Conservation (phyloP, 2,888 invertebrate species). For the Drosophila glabriapex region DNA sequence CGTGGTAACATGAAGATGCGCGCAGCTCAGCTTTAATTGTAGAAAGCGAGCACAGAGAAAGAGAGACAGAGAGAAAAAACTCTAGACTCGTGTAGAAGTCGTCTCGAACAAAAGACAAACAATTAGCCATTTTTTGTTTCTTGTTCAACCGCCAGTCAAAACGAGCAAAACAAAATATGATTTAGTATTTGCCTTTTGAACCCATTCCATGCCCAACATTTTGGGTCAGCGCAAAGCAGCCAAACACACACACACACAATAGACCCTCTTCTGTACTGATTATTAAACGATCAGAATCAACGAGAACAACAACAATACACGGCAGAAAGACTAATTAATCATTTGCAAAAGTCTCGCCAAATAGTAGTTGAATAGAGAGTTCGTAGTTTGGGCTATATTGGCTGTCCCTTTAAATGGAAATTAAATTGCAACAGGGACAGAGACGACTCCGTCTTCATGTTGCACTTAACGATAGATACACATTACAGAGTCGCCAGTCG, state of each 20-base stretch:
- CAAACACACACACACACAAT: slow-evolving; percentile 42
- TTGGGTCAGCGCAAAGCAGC: slow-evolving; percentile 44
- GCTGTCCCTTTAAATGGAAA: slow-evolving; percentile 66
- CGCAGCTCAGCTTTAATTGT: slow-evolving; percentile 63
- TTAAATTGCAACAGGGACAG: slow-evolving; percentile 58
- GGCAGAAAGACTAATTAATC: slow-evolving; percentile 69
- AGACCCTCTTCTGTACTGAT: slow-evolving; percentile 67
- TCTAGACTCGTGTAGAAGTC: not conserved
- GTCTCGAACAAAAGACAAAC: slow-evolving; percentile 63
- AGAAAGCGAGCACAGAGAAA: slow-evolving; percentile 50
- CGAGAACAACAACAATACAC: slow-evolving; percentile 35
- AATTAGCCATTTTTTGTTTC: slow-evolving; percentile 64
- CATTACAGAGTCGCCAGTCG: not conserved
- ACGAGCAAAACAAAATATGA: slow-evolving; percentile 56
- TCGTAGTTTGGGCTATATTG: not conserved
- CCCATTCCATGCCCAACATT: slow-evolving; percentile 38
- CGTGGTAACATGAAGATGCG: slow-evolving; percentile 46
- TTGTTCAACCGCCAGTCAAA: slow-evolving; percentile 19
- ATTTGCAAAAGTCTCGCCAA: slow-evolving; percentile 55
- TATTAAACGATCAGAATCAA: slow-evolving; percentile 69
- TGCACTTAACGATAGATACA: slow-evolving; percentile 27
- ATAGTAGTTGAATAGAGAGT: slow-evolving; percentile 4
- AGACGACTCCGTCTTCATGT: slow-evolving; percentile 13
- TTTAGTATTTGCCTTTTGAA: slow-evolving; percentile 62
- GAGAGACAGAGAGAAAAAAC: not conserved